A percentile compares a stretch with the other conserved stretches of the same genome.
Conservation (phyloP, 1,140 invertebrate genomes). For the Dreissena rostriformis region DNA sequence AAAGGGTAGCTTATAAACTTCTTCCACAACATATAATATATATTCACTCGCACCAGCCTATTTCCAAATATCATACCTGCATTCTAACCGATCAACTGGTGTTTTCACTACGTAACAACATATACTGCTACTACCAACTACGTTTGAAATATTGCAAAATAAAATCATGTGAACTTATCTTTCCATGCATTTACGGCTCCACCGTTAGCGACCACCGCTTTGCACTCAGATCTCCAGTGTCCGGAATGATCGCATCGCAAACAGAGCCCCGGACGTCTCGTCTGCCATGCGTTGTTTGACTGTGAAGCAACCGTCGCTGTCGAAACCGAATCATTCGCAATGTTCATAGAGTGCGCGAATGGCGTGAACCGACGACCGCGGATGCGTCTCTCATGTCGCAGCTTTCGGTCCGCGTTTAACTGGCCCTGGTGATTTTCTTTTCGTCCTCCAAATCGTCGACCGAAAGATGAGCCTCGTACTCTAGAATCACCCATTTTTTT, state of each 20-base stretch:
- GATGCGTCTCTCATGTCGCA: too few species aligned
- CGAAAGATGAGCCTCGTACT: too few species aligned
- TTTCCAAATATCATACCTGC: constrained; percentile 3
- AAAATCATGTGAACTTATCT: neutral
- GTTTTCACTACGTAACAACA: too few species aligned
- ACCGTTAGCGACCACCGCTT: too few species aligned
- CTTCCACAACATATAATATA: neutral
- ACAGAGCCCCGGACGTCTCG: neutral
- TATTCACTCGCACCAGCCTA: constrained; percentile 6
- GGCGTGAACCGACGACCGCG: too few species aligned
- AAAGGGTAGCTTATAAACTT: constrained; percentile 18
- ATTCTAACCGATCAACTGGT: too few species aligned
- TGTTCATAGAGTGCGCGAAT: too few species aligned
- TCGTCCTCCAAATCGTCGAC: neutral
- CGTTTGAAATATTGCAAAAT: neutral
- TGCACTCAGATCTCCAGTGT: neutral
- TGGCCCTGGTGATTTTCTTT: neutral
- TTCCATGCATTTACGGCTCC: neutral
- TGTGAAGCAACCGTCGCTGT: neutral
- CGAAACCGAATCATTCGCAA: too few species aligned
- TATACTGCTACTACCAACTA: neutral
- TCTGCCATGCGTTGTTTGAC: neutral
- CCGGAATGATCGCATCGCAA: neutral
- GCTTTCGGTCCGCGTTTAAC: too few species aligned
- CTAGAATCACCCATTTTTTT: too few species aligned